Conservation (phyloP, 2,113 vertebrate genomes). For the Perognathus longimembris region DNA sequence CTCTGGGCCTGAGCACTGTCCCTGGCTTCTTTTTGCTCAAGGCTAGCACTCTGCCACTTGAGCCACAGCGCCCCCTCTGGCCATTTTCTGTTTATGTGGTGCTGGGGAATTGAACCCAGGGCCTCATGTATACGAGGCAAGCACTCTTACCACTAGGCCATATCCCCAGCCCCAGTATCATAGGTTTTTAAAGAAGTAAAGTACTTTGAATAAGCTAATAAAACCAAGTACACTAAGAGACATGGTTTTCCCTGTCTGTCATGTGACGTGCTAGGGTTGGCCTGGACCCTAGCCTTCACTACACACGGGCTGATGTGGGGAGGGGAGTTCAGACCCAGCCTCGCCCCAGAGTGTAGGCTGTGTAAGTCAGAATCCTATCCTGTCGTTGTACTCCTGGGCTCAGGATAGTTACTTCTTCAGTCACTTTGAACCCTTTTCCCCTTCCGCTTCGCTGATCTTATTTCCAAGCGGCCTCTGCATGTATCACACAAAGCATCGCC, state of each 20-base stretch:
- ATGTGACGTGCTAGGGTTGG: accelerated
- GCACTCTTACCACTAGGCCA: too few species aligned
- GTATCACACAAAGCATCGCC: accelerated
- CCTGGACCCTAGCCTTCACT: not conserved
- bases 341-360: accelerated
- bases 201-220: not conserved
- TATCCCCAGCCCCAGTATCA: too few species aligned
- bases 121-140: too few species aligned
- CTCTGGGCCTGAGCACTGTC: too few species aligned
- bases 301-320: not conserved
- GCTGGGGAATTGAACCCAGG: too few species aligned
- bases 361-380: accelerated
- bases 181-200: not conserved
- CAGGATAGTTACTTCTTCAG: too few species aligned
- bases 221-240: not conserved
- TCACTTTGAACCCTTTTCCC: too few species aligned
- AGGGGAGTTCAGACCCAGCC: not conserved
- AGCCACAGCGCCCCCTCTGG: too few species aligned
- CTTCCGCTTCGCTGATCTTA: too few species aligned
- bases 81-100: too few species aligned
- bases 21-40: too few species aligned
- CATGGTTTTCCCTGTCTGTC: not conserved
- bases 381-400: not conserved
- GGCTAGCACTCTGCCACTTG: too few species aligned
- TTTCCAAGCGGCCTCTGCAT: not conserved